phyloP scores from a whole-genome alignment of 2,113 vertebrate species.

The Eidolon helvum region DNA sequence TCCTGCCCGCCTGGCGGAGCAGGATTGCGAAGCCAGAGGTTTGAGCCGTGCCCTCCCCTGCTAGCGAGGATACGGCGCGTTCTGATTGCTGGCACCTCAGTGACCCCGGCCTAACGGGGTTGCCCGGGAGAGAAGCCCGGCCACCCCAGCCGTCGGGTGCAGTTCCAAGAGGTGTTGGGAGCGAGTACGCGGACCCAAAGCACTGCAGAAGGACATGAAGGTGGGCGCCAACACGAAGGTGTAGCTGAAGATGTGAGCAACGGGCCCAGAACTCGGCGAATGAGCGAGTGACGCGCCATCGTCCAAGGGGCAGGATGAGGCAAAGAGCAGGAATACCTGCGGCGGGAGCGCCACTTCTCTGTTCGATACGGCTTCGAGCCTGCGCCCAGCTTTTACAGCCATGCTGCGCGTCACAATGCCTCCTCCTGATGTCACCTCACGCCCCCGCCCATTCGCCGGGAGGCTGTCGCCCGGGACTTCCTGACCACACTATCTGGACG shows the following conservation, averaged over 20 bases:
- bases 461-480: background rate
- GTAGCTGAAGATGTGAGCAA: background rate
- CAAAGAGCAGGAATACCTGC: background rate
- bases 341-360: background rate
- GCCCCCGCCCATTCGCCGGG: background rate
- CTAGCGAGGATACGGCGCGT: background rate
- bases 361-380: background rate
- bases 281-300: background rate
- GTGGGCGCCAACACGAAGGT: background rate
- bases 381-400: background rate
- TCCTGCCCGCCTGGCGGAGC: background rate
- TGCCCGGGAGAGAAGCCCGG: background rate
- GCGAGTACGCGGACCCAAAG: background rate
- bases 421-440: background rate
- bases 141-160: too few relatives aligned
- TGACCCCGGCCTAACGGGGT: background rate
- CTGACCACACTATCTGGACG: background rate
- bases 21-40: too few relatives aligned
- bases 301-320: background rate
- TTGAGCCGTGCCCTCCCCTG: too few relatives aligned
- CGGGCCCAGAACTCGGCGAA: background rate
- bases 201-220: background rate
- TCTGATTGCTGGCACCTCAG: background rate
- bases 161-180: background rate
- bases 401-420: background rate